These are phyloP conservation scores for Buphagus erythrorhynchus DNA, from an alignment of 2,797 vertebrate genomes.

Conservation along the genomic window DNA sequence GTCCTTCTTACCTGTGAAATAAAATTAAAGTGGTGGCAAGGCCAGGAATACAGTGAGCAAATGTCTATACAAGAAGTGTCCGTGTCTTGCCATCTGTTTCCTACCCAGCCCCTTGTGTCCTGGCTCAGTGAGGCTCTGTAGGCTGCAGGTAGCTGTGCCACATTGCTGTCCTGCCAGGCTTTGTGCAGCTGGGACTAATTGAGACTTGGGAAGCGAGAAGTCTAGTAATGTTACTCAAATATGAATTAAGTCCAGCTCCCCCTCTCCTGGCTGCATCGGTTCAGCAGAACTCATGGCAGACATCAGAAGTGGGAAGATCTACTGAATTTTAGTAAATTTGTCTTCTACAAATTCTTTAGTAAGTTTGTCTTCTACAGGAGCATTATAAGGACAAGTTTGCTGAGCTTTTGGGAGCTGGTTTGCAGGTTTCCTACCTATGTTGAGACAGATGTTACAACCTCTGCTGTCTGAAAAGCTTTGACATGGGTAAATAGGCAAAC, in stretches of 20 bases:
- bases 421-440: background rate
- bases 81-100: fast-evolving
- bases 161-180: background rate
- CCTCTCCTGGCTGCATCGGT: background rate
- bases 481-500: background rate
- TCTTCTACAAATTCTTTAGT: background rate
- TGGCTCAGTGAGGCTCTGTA: background rate
- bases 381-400: background rate
- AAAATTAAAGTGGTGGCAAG: background rate
- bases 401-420: background rate
- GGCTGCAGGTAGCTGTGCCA: background rate
- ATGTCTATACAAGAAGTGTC: background rate
- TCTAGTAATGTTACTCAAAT: background rate
- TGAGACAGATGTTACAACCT: background rate
- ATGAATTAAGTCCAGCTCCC: background rate
- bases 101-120: fast-evolving
- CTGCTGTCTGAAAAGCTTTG: background rate
- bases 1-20: background rate
- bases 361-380: fast-evolving
- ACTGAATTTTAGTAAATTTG: background rate
- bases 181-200: background rate
- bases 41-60: background rate
- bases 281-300: background rate
- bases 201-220: background rate
- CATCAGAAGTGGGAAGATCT: background rate